These are phyloP conservation scores for Drosophila yooni DNA, from an alignment of 2,888 invertebrate species.

Conservation along the genomic window DNA sequence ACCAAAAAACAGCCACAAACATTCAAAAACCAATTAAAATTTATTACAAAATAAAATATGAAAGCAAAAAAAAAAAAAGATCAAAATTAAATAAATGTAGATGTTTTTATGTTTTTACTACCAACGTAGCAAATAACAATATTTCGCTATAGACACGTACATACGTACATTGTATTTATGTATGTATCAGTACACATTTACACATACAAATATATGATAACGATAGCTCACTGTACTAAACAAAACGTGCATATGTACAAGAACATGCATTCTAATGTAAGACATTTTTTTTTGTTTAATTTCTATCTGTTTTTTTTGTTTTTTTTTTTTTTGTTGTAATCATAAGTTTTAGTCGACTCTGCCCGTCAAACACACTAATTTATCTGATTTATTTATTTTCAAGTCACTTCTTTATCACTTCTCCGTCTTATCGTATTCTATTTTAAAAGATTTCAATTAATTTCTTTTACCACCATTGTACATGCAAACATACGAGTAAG, in stretches of 20 bases:
- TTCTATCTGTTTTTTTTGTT: constrained; percentile 7
- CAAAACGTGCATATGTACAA: constrained; percentile 18
- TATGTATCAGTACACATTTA: constrained; percentile 16
- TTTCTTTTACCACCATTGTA: constrained; percentile 16
- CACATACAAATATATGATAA: constrained; percentile 12
- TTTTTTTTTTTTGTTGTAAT: background rate
- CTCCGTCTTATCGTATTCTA: constrained; percentile 3
- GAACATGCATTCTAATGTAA: constrained; percentile 17
- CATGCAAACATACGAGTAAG: constrained; percentile 21
- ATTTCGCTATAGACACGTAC: constrained; percentile 9
- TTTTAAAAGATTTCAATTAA: background rate
- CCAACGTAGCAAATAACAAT: constrained; percentile 15
- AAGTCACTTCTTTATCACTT: constrained; percentile 7
- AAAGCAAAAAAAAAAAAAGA: constrained; percentile 49
- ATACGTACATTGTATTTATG: constrained; percentile 19
- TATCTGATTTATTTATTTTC: constrained; percentile 10
- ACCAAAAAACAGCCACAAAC: constrained; percentile 52
- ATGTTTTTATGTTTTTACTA: constrained; percentile 43
- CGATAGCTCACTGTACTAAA: constrained; percentile 5
- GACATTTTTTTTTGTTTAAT: constrained; percentile 7
- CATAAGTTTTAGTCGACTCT: background rate
- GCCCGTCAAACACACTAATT: constrained; percentile 13
- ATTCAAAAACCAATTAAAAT: constrained; percentile 64
- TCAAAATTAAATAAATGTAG: constrained; percentile 37
- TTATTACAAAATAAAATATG: constrained; percentile 59